phyloP scores from a whole-genome alignment of 2,888 invertebrate genomes.

The Mesorhabditis belari region DNA sequence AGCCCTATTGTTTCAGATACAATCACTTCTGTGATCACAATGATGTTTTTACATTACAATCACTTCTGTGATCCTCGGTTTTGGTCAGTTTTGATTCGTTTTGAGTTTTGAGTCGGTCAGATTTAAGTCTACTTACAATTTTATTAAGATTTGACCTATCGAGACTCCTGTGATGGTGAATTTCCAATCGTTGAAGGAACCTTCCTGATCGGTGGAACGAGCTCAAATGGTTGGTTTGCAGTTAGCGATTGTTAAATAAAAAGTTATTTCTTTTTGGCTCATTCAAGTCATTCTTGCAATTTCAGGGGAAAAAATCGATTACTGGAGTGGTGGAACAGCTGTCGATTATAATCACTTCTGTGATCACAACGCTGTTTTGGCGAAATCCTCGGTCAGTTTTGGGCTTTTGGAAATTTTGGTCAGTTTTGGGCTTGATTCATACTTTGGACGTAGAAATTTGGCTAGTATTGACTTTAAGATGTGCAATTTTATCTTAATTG shows the following conservation, averaged over 20 bases:
- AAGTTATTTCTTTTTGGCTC: too few relatives aligned
- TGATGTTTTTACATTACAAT: too few relatives aligned
- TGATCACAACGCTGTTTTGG: neutral
- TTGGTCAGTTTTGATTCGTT: too few relatives aligned
- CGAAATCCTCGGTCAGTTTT: neutral
- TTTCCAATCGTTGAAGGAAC: neutral
- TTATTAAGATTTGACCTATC: neutral
- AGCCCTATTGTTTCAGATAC: too few relatives aligned
- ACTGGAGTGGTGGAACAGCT: neutral
- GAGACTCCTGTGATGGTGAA: neutral
- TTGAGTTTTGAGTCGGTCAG: too few relatives aligned
- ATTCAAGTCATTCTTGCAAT: too few relatives aligned
- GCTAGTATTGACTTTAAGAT: neutral
- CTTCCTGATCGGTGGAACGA: neutral
- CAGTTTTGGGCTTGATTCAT: neutral
- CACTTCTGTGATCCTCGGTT: too few relatives aligned
- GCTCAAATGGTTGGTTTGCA: neutral
- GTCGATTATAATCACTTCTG: neutral
- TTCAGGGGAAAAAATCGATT: neutral
- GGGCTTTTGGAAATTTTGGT: too few relatives aligned
- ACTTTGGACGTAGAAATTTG: neutral
- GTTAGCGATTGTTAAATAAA: neutral
- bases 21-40: too few relatives aligned
- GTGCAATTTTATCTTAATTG: too few relatives aligned
- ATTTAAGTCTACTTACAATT: too few relatives aligned